These are phyloP conservation scores for Theonella swinhoei DNA, from an alignment of 37 sponge, comb jelly and placozoan genomes.

Conservation along the genomic window DNA sequence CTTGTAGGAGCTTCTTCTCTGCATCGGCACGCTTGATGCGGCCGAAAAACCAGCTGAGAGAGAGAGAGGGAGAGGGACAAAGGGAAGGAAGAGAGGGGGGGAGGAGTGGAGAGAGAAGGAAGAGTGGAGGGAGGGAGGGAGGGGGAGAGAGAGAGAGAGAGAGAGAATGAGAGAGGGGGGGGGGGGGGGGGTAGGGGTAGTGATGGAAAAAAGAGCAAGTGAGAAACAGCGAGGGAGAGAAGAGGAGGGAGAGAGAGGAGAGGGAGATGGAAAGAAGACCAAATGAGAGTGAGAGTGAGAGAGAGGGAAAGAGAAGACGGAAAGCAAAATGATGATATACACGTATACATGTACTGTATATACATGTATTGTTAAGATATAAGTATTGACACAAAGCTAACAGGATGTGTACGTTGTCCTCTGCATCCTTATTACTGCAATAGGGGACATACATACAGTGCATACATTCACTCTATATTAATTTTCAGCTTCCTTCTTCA, in stretches of 20 bases:
- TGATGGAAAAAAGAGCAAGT: background rate
- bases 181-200: background rate
- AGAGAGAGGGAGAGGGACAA: background rate
- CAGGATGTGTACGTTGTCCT: background rate
- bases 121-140: background rate
- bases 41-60: conserved; percentile 84
- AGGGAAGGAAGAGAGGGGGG: background rate
- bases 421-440: background rate
- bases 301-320: background rate
- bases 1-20: conserved; percentile 86
- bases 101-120: background rate
- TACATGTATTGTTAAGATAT: no score
- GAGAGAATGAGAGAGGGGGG: background rate
- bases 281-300: no score
- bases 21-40: conserved; percentile 84
- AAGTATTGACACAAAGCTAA: background rate
- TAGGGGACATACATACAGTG: background rate
- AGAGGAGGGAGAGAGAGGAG: background rate
- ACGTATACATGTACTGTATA: no score
- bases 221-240: background rate
- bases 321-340: background rate
- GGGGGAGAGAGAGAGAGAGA: background rate
- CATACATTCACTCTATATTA: no score
- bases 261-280: background rate
- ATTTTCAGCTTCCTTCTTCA: no score